These are phyloP conservation scores for Ptychochromis oligacanthus DNA, from an alignment of 2,113 vertebrate species.

Conservation along the genomic window DNA sequence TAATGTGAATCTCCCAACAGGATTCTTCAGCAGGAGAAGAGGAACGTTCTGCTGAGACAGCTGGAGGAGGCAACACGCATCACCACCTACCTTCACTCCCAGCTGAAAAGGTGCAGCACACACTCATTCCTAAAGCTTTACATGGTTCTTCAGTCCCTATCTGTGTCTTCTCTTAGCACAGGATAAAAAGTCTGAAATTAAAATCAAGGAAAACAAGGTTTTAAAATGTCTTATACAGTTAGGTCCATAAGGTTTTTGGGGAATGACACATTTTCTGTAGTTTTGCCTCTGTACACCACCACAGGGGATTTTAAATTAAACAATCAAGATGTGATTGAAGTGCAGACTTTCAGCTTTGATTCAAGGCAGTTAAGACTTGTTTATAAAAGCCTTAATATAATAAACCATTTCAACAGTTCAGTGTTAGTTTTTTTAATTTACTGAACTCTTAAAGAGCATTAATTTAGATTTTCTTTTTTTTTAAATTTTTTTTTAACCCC, in stretches of 20 bases:
- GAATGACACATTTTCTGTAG: not conserved
- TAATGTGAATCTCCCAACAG: constrained; percentile 64
- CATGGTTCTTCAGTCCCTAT: not conserved
- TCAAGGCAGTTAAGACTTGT: too few species aligned
- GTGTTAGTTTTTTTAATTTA: not conserved
- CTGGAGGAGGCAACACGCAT: constrained; percentile 93
- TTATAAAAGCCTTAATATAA: not conserved
- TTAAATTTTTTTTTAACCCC: too few species aligned
- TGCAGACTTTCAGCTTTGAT: not conserved
- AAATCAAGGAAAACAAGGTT: too few species aligned
- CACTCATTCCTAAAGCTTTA: not conserved
- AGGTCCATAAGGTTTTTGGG: too few species aligned
- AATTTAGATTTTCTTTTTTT: not conserved
- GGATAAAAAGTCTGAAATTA: not conserved
- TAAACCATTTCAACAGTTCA: not conserved
- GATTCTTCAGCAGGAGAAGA: constrained; percentile 95
- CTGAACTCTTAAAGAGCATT: not conserved
- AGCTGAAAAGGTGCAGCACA: constrained; percentile 88
- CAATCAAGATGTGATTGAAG: not conserved
- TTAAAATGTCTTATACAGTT: too few species aligned
- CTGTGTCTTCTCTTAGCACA: not conserved
- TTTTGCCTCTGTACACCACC: too few species aligned
- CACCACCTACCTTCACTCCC: constrained; percentile 93
- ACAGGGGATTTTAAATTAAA: too few species aligned
- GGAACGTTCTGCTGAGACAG: constrained; percentile 90